phyloP scores from a whole-genome alignment of 2,797 vertebrate genomes.

The Hipposideros larvatus region DNA sequence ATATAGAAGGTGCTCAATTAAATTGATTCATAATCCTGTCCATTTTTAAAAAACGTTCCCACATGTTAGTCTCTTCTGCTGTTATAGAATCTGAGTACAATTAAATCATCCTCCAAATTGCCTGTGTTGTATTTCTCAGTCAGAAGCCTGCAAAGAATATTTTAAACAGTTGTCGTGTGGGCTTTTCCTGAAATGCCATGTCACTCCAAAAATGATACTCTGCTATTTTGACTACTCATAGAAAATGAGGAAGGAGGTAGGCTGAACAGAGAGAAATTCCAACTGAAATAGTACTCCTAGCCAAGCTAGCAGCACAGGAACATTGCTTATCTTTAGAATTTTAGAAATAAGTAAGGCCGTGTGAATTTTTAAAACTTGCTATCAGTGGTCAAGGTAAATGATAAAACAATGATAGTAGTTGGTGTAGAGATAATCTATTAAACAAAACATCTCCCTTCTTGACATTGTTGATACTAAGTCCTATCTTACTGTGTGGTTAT shows the following conservation, averaged over 20 bases:
- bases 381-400: conserved; percentile 43
- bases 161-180: conserved; percentile 79
- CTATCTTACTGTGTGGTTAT: not conserved
- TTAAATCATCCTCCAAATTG: conserved; percentile 64
- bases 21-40: conserved; percentile 51
- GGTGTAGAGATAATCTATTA: not conserved
- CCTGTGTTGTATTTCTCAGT: conserved; percentile 76
- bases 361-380: conserved; percentile 37
- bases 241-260: conserved; percentile 75
- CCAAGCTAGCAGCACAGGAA: conserved; percentile 33
- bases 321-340: conserved; percentile 68
- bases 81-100: conserved; percentile 76
- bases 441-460: conserved; percentile 19
- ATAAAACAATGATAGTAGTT: conserved; percentile 24
- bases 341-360: conserved; percentile 63
- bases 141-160: conserved; percentile 66
- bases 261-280: conserved; percentile 54
- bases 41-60: not conserved
- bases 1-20: conserved; percentile 49
- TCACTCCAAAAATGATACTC: conserved; percentile 78
- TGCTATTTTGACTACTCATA: conserved; percentile 75
- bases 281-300: conserved; percentile 68
- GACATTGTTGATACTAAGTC: conserved; percentile 20
- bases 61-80: conserved; percentile 47
- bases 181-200: conserved; percentile 82